Evolutionary conservation across 2,888 invertebrate genomes (phyloP).

Genomic region (Drosophila peninsularis): DNA sequence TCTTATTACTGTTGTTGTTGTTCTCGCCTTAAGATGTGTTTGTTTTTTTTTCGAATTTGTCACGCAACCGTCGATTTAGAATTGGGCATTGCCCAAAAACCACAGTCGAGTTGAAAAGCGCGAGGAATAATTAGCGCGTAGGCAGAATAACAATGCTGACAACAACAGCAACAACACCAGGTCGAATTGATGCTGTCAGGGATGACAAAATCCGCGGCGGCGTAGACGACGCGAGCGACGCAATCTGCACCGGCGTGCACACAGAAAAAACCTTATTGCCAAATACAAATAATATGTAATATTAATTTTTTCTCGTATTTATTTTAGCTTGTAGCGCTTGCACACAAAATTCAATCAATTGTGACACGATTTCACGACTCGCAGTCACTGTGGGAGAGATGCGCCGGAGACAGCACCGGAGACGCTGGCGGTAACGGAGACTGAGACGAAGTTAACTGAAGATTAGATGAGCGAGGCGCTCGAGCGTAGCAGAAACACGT

Average conservation of each 20-base stretch:
- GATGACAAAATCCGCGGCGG: conserved; percentile 54
- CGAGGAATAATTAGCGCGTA: conserved; percentile 70
- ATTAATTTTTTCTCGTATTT: conserved; percentile 59
- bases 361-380: conserved; percentile 78
- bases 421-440: conserved; percentile 27
- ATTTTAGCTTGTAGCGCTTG: conserved; percentile 45
- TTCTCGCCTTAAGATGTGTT: conserved; percentile 3
- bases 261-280: conserved; percentile 57
- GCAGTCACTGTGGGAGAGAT: conserved; percentile 34
- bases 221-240: conserved; percentile 33
- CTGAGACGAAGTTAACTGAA: conserved; percentile 30
- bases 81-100: conserved; percentile 74
- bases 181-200: conserved; percentile 17
- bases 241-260: conserved; percentile 55
- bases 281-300: conserved; percentile 77
- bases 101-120: conserved; percentile 24
- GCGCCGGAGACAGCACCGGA: conserved; percentile 34
- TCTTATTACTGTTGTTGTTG: conserved; percentile 18
- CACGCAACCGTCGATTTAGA: conserved; percentile 66
- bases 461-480: conserved; percentile 59
- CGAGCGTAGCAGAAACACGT: conserved; percentile 78
- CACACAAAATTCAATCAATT: conserved; percentile 71
- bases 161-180: conserved; percentile 9
- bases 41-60: conserved; percentile 44
- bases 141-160: conserved; percentile 66